phyloP scores from a whole-genome alignment of 2,113 vertebrate species.

The Erythrocercus mccallii region DNA sequence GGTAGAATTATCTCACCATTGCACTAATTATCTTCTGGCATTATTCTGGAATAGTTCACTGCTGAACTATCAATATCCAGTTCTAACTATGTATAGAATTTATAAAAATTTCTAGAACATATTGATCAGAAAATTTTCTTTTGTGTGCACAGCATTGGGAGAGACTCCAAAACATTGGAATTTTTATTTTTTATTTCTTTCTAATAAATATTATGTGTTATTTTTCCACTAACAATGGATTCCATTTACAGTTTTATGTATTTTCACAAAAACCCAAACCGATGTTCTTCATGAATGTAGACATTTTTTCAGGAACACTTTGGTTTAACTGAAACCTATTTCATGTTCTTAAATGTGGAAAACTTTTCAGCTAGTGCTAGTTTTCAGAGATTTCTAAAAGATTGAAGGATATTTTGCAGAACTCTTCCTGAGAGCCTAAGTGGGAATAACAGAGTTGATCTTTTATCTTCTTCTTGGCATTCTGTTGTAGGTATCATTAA shows the following conservation, averaged over 20 bases:
- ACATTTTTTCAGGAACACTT: neutral
- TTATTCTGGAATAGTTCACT: neutral
- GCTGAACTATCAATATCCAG: neutral
- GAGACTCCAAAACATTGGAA: no score
- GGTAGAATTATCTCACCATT: neutral
- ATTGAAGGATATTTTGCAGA: conserved; percentile 9
- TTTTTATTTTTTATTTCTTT: no score
- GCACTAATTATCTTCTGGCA: neutral
- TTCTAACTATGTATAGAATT: neutral
- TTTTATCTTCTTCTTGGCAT: conserved; percentile 55
- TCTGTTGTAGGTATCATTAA: conserved; percentile 54
- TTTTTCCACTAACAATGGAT: neutral
- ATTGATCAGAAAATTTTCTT: neutral
- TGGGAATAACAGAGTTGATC: conserved; percentile 23
- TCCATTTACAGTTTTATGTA: neutral
- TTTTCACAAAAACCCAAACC: neutral
- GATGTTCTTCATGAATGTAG: neutral
- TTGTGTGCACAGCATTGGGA: neutral
- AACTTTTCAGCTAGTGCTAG: neutral
- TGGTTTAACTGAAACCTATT: neutral
- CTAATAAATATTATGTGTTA: neutral
- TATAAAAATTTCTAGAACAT: neutral
- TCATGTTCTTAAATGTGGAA: neutral
- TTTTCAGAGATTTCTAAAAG: conserved; percentile 29
- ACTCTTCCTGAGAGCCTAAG: conserved; percentile 20